A percentile compares a stretch with the other conserved stretches of the same genome.
These are phyloP conservation scores for Drosophila ohnishii DNA, from an alignment of 1,140 invertebrate species.

Conservation along the genomic window DNA sequence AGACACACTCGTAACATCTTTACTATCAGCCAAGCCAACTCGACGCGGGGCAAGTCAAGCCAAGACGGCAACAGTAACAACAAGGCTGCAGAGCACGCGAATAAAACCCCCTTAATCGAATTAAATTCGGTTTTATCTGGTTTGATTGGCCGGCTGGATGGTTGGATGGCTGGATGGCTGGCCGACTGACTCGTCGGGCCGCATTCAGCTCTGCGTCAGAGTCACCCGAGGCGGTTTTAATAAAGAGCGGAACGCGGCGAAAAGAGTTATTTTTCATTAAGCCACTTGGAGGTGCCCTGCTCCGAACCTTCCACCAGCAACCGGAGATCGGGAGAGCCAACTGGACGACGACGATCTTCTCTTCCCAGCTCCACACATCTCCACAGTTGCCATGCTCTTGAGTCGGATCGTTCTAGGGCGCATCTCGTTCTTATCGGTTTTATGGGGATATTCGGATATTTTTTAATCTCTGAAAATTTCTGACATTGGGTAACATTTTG, in stretches of 20 bases:
- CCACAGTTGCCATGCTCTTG: background rate
- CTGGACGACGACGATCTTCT: background rate
- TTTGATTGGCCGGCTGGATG: constrained; percentile 62
- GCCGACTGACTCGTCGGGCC: constrained; percentile 11
- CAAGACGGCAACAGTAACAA: constrained; percentile 29
- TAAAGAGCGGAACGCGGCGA: constrained; percentile 31
- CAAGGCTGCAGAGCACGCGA: constrained; percentile 55
- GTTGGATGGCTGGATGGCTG: constrained; percentile 28
- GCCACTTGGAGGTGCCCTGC: constrained; percentile 18
- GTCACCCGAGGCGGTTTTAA: constrained; percentile 15
- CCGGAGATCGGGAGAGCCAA: constrained; percentile 14
- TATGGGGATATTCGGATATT: background rate
- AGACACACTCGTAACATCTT: constrained; percentile 59
- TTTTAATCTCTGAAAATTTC: background rate
- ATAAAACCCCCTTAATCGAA: constrained; percentile 76
- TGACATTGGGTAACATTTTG: background rate
- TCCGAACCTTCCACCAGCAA: background rate
- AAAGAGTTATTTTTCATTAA: constrained; percentile 45
- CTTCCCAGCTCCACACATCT: constrained; percentile 1
- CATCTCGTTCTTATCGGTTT: constrained; percentile 14
- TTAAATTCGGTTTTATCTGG: constrained; percentile 82
- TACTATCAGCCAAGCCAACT: constrained; percentile 54
- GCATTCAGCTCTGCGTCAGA: constrained; percentile 35
- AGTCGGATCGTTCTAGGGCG: constrained; percentile 7
- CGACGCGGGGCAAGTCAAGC: too few relatives aligned